Evolutionary conservation across 2,797 vertebrate genomes (phyloP), one percentile per base, ranked within the genome.

Genomic region (Menidia menidia): DNA sequence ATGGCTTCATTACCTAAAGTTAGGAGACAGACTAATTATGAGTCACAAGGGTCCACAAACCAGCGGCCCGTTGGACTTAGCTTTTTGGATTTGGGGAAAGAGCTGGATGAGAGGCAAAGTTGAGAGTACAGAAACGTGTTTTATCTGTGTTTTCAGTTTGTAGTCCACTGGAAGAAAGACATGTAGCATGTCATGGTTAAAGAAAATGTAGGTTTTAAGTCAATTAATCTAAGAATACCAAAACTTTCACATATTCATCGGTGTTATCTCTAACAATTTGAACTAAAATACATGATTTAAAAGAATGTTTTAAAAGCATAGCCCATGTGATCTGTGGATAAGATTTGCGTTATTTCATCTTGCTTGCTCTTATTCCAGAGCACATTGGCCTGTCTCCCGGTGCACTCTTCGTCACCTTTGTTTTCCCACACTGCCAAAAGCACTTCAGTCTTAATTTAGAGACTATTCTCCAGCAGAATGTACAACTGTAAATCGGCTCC

Each of bases 11-110:
- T 25, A 25, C 68, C 25, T 18, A 79, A 71, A 79, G 62, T 25
- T 25, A 25, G 56, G 77, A 61, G 71, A 59, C 55, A 73, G 73
- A 66, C 85, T 84, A 85, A 83, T 77, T 77, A 73, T 81, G 52
- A 65, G 60, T 77, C 82, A 71, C 77, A 6, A 8, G 74, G 76
- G 77, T 59, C 55, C 60, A 64, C 50, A 39, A 81, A 71, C 32
- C 81, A 73, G 71, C 48, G 62, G 73, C 62, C 62, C 54, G 7
- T 73, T 80, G 67, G 80, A 61, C 60, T 71, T 52, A 0, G 33
- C 16, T 11, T 31, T 35, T 75, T 51, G 71, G 66, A 80, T 70
- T 64, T 50, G 18, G 44, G 33, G 14, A 32, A 14, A 53, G 32
- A 2, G 25, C n/a, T 3, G 48, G 43, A 13, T 14, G 18, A 47